These are phyloP conservation scores for Leptopilina boulardi DNA, from an alignment of 1,140 invertebrate genomes.

Conservation along the genomic window DNA sequence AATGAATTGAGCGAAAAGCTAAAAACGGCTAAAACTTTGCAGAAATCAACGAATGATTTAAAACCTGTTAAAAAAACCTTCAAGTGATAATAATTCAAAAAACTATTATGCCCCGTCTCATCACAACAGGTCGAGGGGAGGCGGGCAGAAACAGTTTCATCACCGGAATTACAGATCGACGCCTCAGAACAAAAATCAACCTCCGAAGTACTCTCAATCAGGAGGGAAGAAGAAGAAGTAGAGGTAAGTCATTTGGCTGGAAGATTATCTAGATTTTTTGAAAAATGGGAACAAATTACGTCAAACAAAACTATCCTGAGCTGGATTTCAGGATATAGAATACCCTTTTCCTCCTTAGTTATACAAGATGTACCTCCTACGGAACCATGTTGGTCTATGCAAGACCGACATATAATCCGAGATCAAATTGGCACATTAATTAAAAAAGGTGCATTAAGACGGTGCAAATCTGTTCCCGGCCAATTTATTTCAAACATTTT, in stretches of 20 bases:
- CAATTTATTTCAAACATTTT: constrained; percentile 58
- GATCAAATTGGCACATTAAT: constrained; percentile 24
- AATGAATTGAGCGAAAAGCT: not conserved
- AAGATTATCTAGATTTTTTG: constrained; percentile 33
- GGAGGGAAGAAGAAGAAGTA: not conserved
- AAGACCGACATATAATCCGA: constrained; percentile 10
- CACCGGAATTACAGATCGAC: not conserved
- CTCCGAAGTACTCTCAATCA: no score
- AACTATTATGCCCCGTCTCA: constrained; percentile 33
- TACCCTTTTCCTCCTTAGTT: constrained; percentile 22
- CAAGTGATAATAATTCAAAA: constrained; percentile 8
- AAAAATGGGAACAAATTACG: constrained; percentile 16
- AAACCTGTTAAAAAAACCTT: no score
- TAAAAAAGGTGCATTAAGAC: constrained; percentile 35
- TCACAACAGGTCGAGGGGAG: not conserved
- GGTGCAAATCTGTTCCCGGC: constrained; percentile 33
- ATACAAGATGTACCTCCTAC: not conserved
- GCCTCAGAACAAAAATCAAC: not conserved
- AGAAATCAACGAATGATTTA: constrained; percentile 38
- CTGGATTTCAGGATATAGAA: constrained; percentile 36
- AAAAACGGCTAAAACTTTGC: constrained; percentile 14
- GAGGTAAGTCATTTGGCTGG: not conserved
- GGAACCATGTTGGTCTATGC: constrained; percentile 20
- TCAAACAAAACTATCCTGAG: constrained; percentile 22
- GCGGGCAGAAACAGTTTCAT: not conserved